Base-by-base conservation (phyloP, 2,113 vertebrate genomes). In the Leucoraja erinaceus region DNA sequence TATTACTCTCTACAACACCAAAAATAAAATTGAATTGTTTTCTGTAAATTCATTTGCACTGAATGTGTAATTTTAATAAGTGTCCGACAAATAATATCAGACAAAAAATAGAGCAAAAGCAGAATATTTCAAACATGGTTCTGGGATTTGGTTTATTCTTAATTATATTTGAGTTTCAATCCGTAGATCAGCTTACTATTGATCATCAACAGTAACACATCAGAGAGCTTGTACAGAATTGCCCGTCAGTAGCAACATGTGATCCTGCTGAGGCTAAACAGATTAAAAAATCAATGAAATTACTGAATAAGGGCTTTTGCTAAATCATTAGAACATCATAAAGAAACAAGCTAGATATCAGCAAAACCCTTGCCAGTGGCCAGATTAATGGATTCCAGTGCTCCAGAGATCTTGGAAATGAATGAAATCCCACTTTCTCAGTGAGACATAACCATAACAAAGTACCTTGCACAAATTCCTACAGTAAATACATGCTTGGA, bases 231-330 rank as follows among this genome's bases (percentile, higher is more conserved):
- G 66, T 31, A 91, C 33, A 25, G 22, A 91, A 70, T 91, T 47
- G 88, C 33, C 33, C 28, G 88, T 47, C 33, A 72, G 88, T 72
- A 14, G 28, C 68, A 72, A 74, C 22, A 47, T 91, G 31, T 90
- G 31, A 90, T 22, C 88, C 88, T 90, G 66, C 18, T 54, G 38
- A 74, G 70, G 68, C 66, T 91, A 91, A 91, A 72, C 33, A 91
- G 90, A 91, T 91, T 91, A 74, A 74, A 91, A 54, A 33, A 91
- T 91, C 33, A 91, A 91, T 91, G 22, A 91, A 88, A 91, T 54
- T 47, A 72, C 86, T 90, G 86, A 68, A 90, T 68, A 66, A 91
- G 90, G 54, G 90, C 33, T 91, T 91, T 72, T 72, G 90, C 68
- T 91, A 74, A 72, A 72, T 91, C 66, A 91, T 54, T 91, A 38